Evolutionary conservation across 2,888 invertebrate genomes (phyloP), one percentile per base, ranked within the genome.

Genomic region (Brachyopa scutellaris): DNA sequence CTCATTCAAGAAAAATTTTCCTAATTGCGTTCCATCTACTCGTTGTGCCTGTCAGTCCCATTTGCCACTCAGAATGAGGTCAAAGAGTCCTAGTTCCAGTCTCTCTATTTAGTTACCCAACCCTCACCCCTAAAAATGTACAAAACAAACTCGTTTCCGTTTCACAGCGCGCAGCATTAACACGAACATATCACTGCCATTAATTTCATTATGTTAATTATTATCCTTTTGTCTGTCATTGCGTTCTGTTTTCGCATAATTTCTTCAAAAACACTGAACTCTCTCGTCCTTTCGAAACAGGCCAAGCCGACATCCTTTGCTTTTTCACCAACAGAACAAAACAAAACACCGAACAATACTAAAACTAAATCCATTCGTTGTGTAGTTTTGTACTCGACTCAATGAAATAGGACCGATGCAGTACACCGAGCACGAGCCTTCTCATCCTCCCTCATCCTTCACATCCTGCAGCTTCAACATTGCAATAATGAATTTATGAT

Each of bases 181-280:
- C 80, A 74, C 62, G 74, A 74, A 70, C 74, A 70, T 59, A 74
- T 74, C 67, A 67, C 69, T 53, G 69, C 74, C 80, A 80, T 80
- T 80, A 57, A 74, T 80, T 80, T 80, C 74, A 69, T 74, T 80
- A 74, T 80, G 80, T 80, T 80, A 80, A 80, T 80, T 80, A 80
- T 74, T 69, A 74, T 80, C 69, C 69, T 74, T 80, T 74, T 80
- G 74, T 74, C 80, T 80, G 74, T 74, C 80, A 74, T 42, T 11
- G 21, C 74, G 29, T 67, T 38, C 69, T 15, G 42, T 31, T 64
- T 47, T 36, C 26, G 47, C 67, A 67, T 67, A 73, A 73, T 79
- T 73, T 67, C 67, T 55, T 73, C 31, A n/a, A 61, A 62, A 70
- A 23, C 29, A 55, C 40, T 51, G 40, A 13, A 36, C 51, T n/a